Evolutionary conservation across 1,140 invertebrate genomes (phyloP).

Genomic region (Gonioctena quinquepunctata): DNA sequence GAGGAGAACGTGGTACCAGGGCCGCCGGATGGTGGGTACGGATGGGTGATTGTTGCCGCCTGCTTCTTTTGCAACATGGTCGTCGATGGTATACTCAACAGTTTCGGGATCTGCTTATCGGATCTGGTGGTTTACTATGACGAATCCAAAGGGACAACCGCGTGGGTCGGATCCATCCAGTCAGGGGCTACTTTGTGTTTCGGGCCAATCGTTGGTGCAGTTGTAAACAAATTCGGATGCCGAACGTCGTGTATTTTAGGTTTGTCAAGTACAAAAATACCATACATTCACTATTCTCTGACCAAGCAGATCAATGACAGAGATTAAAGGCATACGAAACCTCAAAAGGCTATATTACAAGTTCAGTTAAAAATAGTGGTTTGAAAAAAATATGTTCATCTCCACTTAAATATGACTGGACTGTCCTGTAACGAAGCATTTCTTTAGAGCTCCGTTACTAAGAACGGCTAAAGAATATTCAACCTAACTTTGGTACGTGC

Average conservation of each 20-base stretch:
- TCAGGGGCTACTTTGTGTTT: conserved; percentile 68
- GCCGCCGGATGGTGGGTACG: conserved; percentile 85
- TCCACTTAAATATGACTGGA: too few relatives aligned
- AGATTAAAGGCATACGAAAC: too few relatives aligned
- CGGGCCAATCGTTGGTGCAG: conserved; percentile 92
- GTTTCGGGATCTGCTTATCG: conserved; percentile 86
- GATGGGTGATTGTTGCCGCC: conserved; percentile 91
- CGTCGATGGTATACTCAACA: conserved; percentile 94
- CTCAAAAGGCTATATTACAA: too few relatives aligned
- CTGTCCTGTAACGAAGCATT: too few relatives aligned
- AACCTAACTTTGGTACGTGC: too few relatives aligned
- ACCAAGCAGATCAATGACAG: too few relatives aligned
- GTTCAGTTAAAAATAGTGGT: too few relatives aligned
- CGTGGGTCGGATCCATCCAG: conserved; percentile 92
- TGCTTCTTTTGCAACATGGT: conserved; percentile 98
- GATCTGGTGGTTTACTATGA: conserved; percentile 82
- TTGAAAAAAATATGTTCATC: too few relatives aligned
- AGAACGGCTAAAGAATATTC: too few relatives aligned
- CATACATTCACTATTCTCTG: too few relatives aligned
- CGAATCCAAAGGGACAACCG: conserved; percentile 81
- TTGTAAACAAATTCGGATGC: conserved; percentile 96
- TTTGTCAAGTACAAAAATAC: too few relatives aligned
- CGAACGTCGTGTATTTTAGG: conserved; percentile 90
- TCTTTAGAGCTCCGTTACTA: too few relatives aligned
- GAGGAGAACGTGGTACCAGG: neutral